These are phyloP conservation scores for Sycobia sp. DNA, from an alignment of 1,140 invertebrate species.

Conservation along the genomic window DNA sequence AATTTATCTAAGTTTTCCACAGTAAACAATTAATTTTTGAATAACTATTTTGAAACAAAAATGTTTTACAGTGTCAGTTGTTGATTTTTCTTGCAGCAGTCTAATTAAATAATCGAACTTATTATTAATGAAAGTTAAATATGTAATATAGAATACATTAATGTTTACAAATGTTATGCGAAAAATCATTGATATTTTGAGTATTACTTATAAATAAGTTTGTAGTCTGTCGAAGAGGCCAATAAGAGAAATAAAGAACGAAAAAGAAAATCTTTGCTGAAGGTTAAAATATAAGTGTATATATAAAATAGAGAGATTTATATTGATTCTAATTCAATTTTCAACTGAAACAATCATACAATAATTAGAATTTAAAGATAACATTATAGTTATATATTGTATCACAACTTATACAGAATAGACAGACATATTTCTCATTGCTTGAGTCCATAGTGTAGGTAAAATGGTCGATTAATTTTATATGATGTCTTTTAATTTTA, in stretches of 20 bases:
- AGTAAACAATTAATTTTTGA: constrained; percentile 14
- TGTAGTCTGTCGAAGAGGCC: constrained; percentile 8
- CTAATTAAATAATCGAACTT: constrained; percentile 17
- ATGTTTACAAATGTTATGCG: constrained; percentile 14
- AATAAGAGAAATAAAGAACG: background rate
- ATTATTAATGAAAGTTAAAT: constrained; percentile 11
- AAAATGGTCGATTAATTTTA: too few relatives aligned
- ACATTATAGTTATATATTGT: too few relatives aligned
- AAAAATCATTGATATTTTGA: too few relatives aligned
- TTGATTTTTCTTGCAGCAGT: constrained; percentile 30
- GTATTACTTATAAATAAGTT: constrained; percentile 26
- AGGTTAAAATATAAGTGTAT: constrained; percentile 20
- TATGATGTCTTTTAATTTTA: too few relatives aligned
- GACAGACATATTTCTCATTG: too few relatives aligned
- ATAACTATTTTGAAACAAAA: constrained; percentile 19
- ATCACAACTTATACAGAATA: too few relatives aligned
- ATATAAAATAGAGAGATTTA: constrained; percentile 36
- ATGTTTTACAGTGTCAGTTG: constrained; percentile 26
- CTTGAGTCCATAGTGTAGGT: too few relatives aligned
- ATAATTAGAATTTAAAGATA: too few relatives aligned
- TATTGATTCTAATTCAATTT: too few relatives aligned
- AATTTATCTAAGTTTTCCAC: constrained; percentile 12
- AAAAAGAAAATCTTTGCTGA: background rate
- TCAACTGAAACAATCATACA: too few relatives aligned
- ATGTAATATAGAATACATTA: constrained; percentile 8